A percentile compares a stretch with the other conserved stretches of the same genome.
phyloP scores from a whole-genome alignment of 2,113 vertebrate genomes.

The Daphoenositta chrysoptera region DNA sequence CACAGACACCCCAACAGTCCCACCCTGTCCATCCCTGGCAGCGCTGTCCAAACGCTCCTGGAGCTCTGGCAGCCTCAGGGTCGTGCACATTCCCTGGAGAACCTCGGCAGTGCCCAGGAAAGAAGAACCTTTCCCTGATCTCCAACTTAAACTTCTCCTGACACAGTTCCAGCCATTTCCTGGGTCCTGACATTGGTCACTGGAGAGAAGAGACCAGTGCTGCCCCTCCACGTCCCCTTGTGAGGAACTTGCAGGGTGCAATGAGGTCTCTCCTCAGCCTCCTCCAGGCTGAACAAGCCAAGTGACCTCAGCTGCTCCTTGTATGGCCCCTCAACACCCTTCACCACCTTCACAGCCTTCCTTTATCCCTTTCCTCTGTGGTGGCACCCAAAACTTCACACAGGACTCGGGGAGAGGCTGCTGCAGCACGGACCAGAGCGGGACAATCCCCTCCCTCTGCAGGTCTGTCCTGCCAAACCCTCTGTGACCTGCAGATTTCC shows the following conservation, averaged over 20 bases:
- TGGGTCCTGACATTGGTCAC: not conserved
- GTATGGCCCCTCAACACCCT: not conserved
- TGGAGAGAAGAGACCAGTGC: not conserved
- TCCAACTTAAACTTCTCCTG: not conserved
- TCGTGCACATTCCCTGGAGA: not conserved
- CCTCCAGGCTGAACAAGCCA: not conserved
- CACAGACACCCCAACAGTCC: not conserved
- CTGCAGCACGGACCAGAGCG: not conserved
- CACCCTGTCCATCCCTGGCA: not conserved
- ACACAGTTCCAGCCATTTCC: not conserved
- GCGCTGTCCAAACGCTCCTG: rapidly evolving
- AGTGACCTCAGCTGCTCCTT: not conserved
- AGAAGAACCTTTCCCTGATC: not conserved
- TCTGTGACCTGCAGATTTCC: not conserved
- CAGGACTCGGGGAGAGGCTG: not conserved
- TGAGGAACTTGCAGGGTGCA: not conserved
- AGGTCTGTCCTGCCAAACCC: not conserved
- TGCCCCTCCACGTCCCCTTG: not conserved
- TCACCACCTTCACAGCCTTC: not conserved
- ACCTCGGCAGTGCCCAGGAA: not conserved
- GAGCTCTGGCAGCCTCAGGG: not conserved
- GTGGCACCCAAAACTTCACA: not conserved
- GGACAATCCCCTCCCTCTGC: not conserved
- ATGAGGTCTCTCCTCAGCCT: not conserved
- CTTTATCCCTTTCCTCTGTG: not conserved